These are phyloP conservation scores for Isurus oxyrinchus DNA, from an alignment of 2,113 vertebrate species.

Conservation along the genomic window DNA sequence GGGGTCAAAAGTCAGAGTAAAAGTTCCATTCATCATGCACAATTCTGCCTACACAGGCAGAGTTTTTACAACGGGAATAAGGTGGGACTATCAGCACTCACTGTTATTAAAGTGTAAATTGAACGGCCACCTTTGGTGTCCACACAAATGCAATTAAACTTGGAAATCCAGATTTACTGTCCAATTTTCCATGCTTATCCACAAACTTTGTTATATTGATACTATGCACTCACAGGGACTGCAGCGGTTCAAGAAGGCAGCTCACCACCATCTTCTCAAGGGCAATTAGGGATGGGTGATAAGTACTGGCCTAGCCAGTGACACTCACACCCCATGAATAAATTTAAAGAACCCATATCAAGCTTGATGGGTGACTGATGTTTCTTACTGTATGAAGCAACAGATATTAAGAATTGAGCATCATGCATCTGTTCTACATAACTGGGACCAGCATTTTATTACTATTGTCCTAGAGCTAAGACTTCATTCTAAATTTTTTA, in stretches of 20 bases:
- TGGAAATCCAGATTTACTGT: not conserved
- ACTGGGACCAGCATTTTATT: not conserved
- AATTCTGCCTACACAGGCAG: not conserved
- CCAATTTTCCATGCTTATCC: not conserved
- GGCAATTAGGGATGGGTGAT: too few species aligned
- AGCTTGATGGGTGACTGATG: not conserved
- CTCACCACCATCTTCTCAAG: too few species aligned
- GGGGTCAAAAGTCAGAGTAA: not conserved
- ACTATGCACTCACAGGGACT: not conserved
- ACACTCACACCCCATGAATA: too few species aligned
- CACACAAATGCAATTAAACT: not conserved
- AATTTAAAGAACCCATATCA: too few species aligned
- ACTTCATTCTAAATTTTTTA: too few species aligned
- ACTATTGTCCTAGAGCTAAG: not conserved
- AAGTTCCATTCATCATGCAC: not conserved
- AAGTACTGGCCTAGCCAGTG: too few species aligned
- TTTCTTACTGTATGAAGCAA: not conserved
- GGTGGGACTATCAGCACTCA: not conserved
- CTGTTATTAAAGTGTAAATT: not conserved
- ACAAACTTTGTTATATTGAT: not conserved
- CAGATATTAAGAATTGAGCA: not conserved
- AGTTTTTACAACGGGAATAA: not conserved
- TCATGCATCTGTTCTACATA: not conserved
- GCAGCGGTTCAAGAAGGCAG: too few species aligned
- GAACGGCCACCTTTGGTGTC: not conserved